phyloP scores from a whole-genome alignment of 2,888 invertebrate genomes.

The Orchesella flavescens region DNA sequence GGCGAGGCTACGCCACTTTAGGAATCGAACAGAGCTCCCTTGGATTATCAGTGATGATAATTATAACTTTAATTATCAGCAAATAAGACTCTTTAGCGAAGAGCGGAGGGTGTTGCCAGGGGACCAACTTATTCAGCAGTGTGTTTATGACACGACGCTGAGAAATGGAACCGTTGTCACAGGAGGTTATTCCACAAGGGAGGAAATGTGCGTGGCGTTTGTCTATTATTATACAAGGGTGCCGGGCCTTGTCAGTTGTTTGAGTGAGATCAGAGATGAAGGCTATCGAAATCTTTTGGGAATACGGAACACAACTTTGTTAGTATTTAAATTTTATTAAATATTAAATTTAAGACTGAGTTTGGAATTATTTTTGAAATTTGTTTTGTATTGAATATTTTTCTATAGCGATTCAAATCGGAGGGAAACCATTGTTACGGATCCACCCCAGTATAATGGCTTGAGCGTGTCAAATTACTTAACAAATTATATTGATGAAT shows the following conservation, averaged over 20 bases:
- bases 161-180: background rate
- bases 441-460: too few species aligned
- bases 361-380: too few species aligned
- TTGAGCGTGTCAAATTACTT: too few species aligned
- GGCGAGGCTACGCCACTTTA: conserved; percentile 3
- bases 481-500: background rate
- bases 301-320: conserved; percentile 13
- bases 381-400: too few species aligned
- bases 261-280: background rate
- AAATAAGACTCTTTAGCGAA: conserved; percentile 2
- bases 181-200: conserved; percentile 5
- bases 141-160: conserved; percentile 6
- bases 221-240: conserved; percentile 34
- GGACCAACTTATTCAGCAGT: conserved; percentile 16
- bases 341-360: too few species aligned
- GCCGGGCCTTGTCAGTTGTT: conserved; percentile 9
- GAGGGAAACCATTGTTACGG: too few species aligned
- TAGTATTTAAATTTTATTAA: background rate
- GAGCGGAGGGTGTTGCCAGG: conserved; percentile 39
- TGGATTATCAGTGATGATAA: conserved; percentile 46
- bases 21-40: conserved; percentile 30
- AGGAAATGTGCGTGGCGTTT: conserved; percentile 43
- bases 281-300: conserved; percentile 4
- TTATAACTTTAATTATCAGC: conserved; percentile 36
- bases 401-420: too few species aligned